Base-by-base conservation (phyloP, 2,113 vertebrate species). In the Psilopsiagon aurifrons region DNA sequence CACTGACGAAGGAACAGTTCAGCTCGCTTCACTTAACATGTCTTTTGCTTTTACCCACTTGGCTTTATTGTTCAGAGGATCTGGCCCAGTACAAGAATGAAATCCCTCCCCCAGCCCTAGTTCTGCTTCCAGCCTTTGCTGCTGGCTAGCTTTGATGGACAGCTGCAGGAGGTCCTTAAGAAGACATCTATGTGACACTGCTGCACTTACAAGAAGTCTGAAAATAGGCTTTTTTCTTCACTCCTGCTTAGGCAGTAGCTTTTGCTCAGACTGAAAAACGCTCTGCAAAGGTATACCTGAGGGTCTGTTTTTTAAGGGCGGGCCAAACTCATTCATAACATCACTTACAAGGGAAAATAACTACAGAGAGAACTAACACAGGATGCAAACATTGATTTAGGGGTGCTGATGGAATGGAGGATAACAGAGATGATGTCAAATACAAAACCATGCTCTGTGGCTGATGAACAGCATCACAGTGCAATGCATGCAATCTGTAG, bases 31-130 rank as follows among this genome's bases (percentile, higher is more conserved):
- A 95, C 62, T 91, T 94, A 95, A 94, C 89, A 91, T 52, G 77
- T 91, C 93, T 89, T 91, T 84, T 94, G 89, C 91, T 96, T 94
- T 95, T 87, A 94, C 35, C 57, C 89, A 83, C 52, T 95, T 92
- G 83, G 77, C 80, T 86, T 92, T 76, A 82, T 44, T 88, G 44
- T 89, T 92, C 43, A 13, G 25, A 86, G 69, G 77, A 84, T 76
- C 55, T 85, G 81, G 84, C 57, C 86, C 64, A 79, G 39, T 17
- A 76, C 5, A 16, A 82, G 49, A 88, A 49, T 6, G 8, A 95
- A 94, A 64, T 76, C 66, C 91, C 86, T 74, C 68, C 80, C 28
- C 37, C n/a, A 91, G 47, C 6, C 75, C 64, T 29, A 2, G 1
- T 71, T 92, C 77, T 91, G 69, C 83, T 95, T 84, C 81, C 81